phyloP scores from a whole-genome alignment of 2,113 vertebrate genomes.

The Pelusios castaneus region DNA sequence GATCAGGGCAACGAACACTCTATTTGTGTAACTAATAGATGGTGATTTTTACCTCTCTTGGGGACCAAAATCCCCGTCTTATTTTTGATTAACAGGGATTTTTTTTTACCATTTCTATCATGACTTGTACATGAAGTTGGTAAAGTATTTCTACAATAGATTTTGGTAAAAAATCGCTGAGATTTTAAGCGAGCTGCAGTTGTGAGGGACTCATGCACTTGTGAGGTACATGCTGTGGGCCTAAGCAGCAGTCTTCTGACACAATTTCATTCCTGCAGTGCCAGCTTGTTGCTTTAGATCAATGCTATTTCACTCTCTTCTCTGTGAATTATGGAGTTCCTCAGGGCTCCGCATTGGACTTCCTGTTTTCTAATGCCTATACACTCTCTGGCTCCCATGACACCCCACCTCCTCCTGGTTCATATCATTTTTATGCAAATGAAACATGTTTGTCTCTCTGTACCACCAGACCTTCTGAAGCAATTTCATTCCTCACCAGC shows the following conservation, averaged over 20 bases:
- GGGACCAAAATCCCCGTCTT: neutral
- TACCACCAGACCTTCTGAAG: neutral
- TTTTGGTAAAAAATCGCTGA: neutral
- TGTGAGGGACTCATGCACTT: neutral
- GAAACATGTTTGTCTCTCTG: rapidly evolving
- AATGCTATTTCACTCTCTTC: neutral
- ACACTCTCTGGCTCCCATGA: neutral
- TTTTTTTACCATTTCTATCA: neutral
- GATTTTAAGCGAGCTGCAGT: neutral
- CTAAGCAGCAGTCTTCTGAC: neutral
- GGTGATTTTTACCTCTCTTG: neutral
- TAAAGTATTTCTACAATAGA: neutral
- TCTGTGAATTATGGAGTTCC: neutral
- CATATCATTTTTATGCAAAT: rapidly evolving
- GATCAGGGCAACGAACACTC: neutral
- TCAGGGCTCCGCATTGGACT: rapidly evolving
- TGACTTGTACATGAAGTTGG: neutral
- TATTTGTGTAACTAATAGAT: neutral
- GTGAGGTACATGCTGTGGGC: neutral
- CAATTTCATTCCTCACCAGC: neutral
- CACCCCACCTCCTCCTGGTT: neutral
- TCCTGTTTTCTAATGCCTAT: neutral
- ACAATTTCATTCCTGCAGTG: neutral
- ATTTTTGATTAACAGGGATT: neutral
- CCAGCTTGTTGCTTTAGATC: neutral